Percentiles rank a stretch among this genome's conserved stretches.
These are phyloP conservation scores for Heliconius hewitsoni DNA, from an alignment of 1,140 invertebrate species.

Conservation along the genomic window DNA sequence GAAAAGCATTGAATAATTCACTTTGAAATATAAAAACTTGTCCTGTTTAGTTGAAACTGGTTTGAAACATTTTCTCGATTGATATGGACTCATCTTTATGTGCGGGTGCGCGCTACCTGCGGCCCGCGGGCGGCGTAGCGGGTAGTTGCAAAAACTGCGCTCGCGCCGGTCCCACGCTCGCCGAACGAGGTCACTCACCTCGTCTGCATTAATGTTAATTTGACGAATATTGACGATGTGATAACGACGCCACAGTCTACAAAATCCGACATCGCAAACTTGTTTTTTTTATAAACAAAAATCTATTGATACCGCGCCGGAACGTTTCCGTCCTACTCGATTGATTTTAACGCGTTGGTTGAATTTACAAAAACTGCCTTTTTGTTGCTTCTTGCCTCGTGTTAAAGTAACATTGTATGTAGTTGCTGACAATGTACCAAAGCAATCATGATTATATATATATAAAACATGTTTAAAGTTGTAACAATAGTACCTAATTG, in stretches of 20 bases:
- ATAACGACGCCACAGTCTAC: slow-evolving; percentile 47
- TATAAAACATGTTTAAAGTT: not conserved
- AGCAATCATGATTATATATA: not conserved
- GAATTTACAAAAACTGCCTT: slow-evolving; percentile 12
- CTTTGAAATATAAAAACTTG: slow-evolving; percentile 24
- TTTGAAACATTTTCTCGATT: slow-evolving; percentile 27
- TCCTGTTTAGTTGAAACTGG: slow-evolving; percentile 16
- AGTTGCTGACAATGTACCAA: not conserved
- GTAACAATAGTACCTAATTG: not conserved
- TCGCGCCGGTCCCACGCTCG: slow-evolving; percentile 53
- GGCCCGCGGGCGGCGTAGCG: slow-evolving; percentile 42
- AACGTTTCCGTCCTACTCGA: slow-evolving; percentile 19
- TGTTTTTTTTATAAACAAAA: slow-evolving; percentile 48
- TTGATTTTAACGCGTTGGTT: slow-evolving; percentile 9
- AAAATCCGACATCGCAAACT: slow-evolving; percentile 43
- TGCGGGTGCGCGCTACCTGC: slow-evolving; percentile 49
- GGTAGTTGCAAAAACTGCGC: slow-evolving; percentile 53
- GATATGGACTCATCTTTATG: slow-evolving; percentile 29
- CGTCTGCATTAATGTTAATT: slow-evolving; percentile 57
- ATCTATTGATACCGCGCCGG: slow-evolving; percentile 28
- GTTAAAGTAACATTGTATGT: not conserved
- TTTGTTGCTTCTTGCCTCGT: not conserved
- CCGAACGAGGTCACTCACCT: slow-evolving; percentile 47
- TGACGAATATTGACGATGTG: slow-evolving; percentile 59
- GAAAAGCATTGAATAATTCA: slow-evolving; percentile 23